Evolutionary conservation across 2,888 invertebrate species (phyloP).

Genomic region (Clistopyga incitator): DNA sequence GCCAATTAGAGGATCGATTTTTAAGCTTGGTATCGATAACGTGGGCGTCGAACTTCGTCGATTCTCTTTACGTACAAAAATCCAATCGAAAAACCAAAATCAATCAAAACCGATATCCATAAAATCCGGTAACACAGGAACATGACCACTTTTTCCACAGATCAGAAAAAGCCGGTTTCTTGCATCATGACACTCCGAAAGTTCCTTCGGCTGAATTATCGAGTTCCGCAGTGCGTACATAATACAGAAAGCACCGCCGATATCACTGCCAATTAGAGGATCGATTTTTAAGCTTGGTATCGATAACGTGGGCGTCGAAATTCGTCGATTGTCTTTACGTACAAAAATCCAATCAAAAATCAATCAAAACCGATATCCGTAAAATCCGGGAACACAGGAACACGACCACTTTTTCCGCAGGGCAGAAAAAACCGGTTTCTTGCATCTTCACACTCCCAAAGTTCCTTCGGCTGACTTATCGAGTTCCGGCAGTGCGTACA

Average conservation of each 20-base stretch:
- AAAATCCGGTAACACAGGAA: neutral
- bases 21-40: slow-evolving; percentile 7
- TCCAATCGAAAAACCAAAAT: neutral
- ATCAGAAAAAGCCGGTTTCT: slow-evolving; percentile 1
- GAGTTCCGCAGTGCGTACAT: slow-evolving; percentile 5
- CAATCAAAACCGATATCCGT: neutral
- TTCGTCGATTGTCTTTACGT: neutral
- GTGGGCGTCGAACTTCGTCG: neutral
- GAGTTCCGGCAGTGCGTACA: slow-evolving; percentile 1
- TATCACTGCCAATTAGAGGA: neutral
- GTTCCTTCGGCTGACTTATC: neutral
- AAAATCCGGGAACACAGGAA: neutral
- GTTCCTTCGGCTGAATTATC: neutral
- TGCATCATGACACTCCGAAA: neutral
- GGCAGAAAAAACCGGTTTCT: slow-evolving; percentile 1
- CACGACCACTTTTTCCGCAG: slow-evolving; percentile 7
- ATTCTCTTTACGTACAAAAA: neutral
- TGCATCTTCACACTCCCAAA: neutral
- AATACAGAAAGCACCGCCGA: neutral
- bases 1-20: slow-evolving; percentile 5
- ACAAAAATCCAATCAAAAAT: neutral
- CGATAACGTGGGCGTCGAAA: slow-evolving; percentile 3
- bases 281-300: slow-evolving; percentile 14
- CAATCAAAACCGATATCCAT: neutral
- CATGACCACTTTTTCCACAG: slow-evolving; percentile 2